Evolutionary conservation across 2,797 vertebrate genomes (phyloP).

Genomic region (Gouania willdenowi): DNA sequence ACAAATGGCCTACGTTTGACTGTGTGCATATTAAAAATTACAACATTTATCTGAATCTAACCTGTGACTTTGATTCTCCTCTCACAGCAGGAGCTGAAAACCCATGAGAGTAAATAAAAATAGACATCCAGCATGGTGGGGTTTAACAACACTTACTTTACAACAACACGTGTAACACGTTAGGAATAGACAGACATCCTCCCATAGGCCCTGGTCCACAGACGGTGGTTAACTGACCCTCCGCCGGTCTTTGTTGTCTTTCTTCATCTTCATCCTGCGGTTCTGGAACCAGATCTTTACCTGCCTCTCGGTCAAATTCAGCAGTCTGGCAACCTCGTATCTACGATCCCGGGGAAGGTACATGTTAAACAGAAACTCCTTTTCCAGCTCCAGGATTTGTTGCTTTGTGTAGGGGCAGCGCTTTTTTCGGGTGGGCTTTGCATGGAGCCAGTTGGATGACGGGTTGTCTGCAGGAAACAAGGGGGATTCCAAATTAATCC

Average conservation of each 20-base stretch:
- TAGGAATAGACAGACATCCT: too few relatives aligned
- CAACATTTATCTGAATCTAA: constrained; percentile 38
- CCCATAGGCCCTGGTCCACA: constrained; percentile 7
- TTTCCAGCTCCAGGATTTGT: constrained; percentile 96
- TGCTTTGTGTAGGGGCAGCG: constrained; percentile 95
- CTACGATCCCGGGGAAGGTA: constrained; percentile 97
- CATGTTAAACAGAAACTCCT: constrained; percentile 99
- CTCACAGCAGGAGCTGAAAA: constrained; percentile 82
- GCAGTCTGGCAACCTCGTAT: constrained; percentile 91
- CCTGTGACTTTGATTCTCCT: constrained; percentile 50
- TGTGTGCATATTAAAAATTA: constrained; percentile 32
- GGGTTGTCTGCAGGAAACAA: constrained; percentile 87
- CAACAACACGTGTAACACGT: constrained; percentile 61
- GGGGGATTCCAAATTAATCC: not conserved
- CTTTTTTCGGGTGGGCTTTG: constrained; percentile 95
- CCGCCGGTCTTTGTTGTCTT: constrained; percentile 92
- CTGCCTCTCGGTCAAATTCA: constrained; percentile 96
- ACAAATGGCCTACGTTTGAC: constrained; percentile 41
- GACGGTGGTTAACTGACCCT: constrained; percentile 67
- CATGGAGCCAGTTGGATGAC: constrained; percentile 94
- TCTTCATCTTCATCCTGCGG: constrained; percentile 99
- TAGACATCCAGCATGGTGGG: constrained; percentile 52
- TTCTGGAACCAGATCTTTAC: constrained; percentile 99
- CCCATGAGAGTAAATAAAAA: constrained; percentile 59
- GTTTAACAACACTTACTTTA: constrained; percentile 75